Conservation (phyloP, 1,140 invertebrate genomes). For the Drosophila santomea region DNA sequence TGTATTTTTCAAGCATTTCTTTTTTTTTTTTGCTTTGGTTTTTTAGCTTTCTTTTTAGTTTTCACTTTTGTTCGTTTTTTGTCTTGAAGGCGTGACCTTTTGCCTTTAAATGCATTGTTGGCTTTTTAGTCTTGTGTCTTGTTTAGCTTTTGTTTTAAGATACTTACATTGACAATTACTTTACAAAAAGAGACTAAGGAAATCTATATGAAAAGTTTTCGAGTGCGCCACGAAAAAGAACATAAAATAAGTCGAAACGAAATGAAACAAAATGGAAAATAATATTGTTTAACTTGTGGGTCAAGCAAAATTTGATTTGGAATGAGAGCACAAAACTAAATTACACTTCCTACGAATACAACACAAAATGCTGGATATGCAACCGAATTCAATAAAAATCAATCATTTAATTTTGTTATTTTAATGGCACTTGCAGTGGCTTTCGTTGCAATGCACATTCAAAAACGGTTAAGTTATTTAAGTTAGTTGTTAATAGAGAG, state of each 20-base stretch:
- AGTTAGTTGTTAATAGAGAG: slow-evolving; percentile 35
- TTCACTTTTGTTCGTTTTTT: slow-evolving; percentile 23
- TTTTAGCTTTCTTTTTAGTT: slow-evolving; percentile 7
- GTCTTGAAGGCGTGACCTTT: slow-evolving; percentile 46
- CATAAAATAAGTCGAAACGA: slow-evolving; percentile 10
- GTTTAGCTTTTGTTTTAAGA: slow-evolving; percentile 55
- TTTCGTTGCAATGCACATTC: slow-evolving; percentile 72
- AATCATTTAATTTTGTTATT: slow-evolving; percentile 31
- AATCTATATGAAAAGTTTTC: slow-evolving; percentile 57
- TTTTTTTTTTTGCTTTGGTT: slow-evolving; percentile 21
- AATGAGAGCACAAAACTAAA: slow-evolving; percentile 59
- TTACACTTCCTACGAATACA: slow-evolving; percentile 75
- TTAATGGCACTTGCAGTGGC: slow-evolving; percentile 56
- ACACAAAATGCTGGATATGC: slow-evolving; percentile 75
- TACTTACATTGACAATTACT: slow-evolving; percentile 82
- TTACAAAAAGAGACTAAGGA: slow-evolving; percentile 65
- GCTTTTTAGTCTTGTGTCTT: slow-evolving; percentile 37
- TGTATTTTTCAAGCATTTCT: slow-evolving; percentile 84
- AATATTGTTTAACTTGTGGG: slow-evolving; percentile 32
- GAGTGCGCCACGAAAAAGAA: slow-evolving; percentile 57
- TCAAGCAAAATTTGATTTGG: slow-evolving; percentile 51
- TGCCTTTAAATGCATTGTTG: slow-evolving; percentile 56
- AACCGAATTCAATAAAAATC: slow-evolving; percentile 21
- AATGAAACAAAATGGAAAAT: slow-evolving; percentile 17
- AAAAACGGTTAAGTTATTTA: slow-evolving; percentile 62